Conservation (phyloP, 2,888 invertebrate species). For the Eucriotettix oculatus region DNA sequence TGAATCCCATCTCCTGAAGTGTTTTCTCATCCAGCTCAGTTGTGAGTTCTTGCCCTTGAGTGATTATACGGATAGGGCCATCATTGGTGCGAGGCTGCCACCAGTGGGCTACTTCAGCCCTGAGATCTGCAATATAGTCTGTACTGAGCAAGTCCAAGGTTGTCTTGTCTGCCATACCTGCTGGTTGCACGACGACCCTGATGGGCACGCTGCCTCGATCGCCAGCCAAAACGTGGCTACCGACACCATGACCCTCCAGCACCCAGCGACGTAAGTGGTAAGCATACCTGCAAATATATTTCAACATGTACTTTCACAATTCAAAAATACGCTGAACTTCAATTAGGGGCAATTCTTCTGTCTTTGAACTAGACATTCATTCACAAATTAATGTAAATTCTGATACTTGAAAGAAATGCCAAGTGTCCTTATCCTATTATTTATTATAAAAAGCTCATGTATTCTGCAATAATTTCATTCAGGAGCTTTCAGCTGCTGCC, state of each 20-base stretch:
- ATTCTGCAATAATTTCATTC: no score
- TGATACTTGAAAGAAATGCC: no score
- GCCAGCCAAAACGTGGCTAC: constrained; percentile 54
- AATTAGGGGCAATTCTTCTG: no score
- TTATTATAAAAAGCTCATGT: no score
- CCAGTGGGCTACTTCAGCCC: constrained; percentile 92
- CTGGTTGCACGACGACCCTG: constrained; percentile 71
- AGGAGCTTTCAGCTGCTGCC: no score
- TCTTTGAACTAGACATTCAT: no score
- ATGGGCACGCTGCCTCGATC: constrained; percentile 42
- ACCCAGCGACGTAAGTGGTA: constrained; percentile 82
- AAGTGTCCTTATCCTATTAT: no score
- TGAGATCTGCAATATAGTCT: constrained; percentile 80
- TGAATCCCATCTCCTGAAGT: constrained; percentile 80
- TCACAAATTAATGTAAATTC: no score
- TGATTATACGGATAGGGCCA: constrained; percentile 80
- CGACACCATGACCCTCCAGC: constrained; percentile 61
- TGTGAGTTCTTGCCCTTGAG: constrained; percentile 82
- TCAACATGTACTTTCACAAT: neutral
- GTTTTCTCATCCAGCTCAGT: constrained; percentile 86
- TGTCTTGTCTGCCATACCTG: constrained; percentile 72
- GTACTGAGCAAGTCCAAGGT: constrained; percentile 62
- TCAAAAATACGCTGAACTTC: no score
- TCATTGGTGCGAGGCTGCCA: constrained; percentile 74
- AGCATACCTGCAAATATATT: constrained; percentile 43